Evolutionary conservation across 2,797 vertebrate species (phyloP).

Genomic region (Phalloptychus januarius): DNA sequence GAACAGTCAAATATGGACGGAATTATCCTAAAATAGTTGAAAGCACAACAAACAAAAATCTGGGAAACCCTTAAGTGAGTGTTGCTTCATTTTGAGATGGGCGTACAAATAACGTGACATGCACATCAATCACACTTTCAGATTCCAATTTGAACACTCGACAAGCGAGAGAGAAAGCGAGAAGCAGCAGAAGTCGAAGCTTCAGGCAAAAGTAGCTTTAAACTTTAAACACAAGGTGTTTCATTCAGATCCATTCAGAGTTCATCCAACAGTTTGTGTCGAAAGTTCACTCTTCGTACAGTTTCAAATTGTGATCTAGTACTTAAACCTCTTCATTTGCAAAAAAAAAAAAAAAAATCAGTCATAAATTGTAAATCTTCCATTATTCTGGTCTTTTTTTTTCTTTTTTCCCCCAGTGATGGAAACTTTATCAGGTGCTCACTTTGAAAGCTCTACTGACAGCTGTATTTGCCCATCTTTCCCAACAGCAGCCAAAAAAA

Average conservation of each 20-base stretch:
- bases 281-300: not conserved
- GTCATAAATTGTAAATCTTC: not conserved
- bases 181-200: not conserved
- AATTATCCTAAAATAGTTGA: not conserved
- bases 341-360: no score
- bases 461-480: slow-evolving; percentile 48
- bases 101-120: not conserved
- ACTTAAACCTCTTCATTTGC: not conserved
- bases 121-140: not conserved
- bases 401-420: not conserved
- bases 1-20: not conserved
- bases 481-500: slow-evolving; percentile 35
- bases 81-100: not conserved
- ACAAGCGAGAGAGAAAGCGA: not conserved
- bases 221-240: not conserved
- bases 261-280: not conserved
- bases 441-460: slow-evolving; percentile 45
- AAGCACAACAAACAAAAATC: not conserved
- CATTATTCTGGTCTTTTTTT: slow-evolving; percentile 10
- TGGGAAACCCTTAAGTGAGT: not conserved
- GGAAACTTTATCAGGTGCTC: slow-evolving; percentile 31
- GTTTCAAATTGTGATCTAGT: not conserved
- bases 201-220: not conserved
- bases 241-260: not conserved
- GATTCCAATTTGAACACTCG: not conserved